Conservation (phyloP, 2,888 invertebrate genomes). For the Erebia aethiops region DNA sequence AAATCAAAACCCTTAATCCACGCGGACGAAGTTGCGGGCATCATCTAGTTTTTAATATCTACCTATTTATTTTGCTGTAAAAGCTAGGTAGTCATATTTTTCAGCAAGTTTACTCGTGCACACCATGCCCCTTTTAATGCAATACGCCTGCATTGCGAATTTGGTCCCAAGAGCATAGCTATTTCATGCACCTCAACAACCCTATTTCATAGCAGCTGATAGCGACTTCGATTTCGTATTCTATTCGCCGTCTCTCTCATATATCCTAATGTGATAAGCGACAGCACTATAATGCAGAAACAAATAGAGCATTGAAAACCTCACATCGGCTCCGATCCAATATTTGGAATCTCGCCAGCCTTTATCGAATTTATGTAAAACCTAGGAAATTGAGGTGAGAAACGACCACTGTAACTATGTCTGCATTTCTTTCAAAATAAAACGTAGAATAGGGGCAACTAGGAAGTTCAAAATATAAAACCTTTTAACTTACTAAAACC, state of each 20-base stretch:
- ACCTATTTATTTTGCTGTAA: too few species aligned
- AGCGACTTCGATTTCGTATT: slow-evolving; percentile 35
- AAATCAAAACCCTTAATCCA: too few species aligned
- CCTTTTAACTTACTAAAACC: too few species aligned
- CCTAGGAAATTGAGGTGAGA: slow-evolving; percentile 71
- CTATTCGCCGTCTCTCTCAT: slow-evolving; percentile 36
- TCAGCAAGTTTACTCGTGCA: background rate
- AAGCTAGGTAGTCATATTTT: background rate
- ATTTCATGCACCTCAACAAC: slow-evolving; percentile 34
- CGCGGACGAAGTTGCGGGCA: too few species aligned
- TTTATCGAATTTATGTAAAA: slow-evolving; percentile 73
- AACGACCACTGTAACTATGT: slow-evolving; percentile 52
- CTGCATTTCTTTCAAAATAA: slow-evolving; percentile 42
- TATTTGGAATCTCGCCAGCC: slow-evolving; percentile 66
- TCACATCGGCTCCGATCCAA: slow-evolving; percentile 47
- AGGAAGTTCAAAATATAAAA: background rate
- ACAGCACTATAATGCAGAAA: slow-evolving; percentile 47
- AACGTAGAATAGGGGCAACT: background rate
- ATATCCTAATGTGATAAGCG: slow-evolving; percentile 41
- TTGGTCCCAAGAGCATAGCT: slow-evolving; percentile 36
- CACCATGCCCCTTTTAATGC: background rate
- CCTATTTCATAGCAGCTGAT: slow-evolving; percentile 35
- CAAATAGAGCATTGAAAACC: slow-evolving; percentile 47
- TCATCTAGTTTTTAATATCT: too few species aligned
- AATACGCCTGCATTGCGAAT: slow-evolving; percentile 42